These are phyloP conservation scores for Catagonus wagneri DNA, from an alignment of 2,113 vertebrate genomes.

Conservation along the genomic window DNA sequence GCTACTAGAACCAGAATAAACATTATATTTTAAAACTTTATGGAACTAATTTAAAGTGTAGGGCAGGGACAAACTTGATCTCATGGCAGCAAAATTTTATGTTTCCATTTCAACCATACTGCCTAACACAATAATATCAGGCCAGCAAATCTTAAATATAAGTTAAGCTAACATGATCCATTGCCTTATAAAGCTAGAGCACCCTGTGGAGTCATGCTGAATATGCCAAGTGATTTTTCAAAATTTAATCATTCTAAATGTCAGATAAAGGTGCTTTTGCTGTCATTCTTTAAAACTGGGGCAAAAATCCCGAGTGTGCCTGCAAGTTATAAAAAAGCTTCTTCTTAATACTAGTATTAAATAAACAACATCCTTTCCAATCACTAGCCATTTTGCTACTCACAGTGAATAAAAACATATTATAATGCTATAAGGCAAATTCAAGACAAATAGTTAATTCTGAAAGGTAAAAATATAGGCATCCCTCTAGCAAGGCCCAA, in stretches of 20 bases:
- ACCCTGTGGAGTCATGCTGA: slow-evolving; percentile 89
- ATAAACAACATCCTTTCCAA: slow-evolving; percentile 75
- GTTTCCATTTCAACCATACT: slow-evolving; percentile 88
- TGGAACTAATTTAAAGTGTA: slow-evolving; percentile 86
- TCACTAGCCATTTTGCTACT: slow-evolving; percentile 70
- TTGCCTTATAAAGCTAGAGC: slow-evolving; percentile 88
- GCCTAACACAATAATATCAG: slow-evolving; percentile 89
- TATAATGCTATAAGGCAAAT: slow-evolving; percentile 66
- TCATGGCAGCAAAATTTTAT: slow-evolving; percentile 87
- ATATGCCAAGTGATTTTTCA: slow-evolving; percentile 90
- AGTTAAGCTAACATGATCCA: slow-evolving; percentile 91
- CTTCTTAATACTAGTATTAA: slow-evolving; percentile 84
- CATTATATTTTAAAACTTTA: slow-evolving; percentile 86
- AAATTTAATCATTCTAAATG: slow-evolving; percentile 95
- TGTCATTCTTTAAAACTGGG: slow-evolving; percentile 91
- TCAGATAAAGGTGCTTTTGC: slow-evolving; percentile 92
- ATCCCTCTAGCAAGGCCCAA: slow-evolving; percentile 60
- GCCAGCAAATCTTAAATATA: slow-evolving; percentile 88
- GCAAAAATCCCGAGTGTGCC: slow-evolving; percentile 75
- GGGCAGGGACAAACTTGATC: slow-evolving; percentile 86
- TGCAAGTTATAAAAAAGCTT: slow-evolving; percentile 89
- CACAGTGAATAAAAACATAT: slow-evolving; percentile 69
- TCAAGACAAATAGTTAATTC: slow-evolving; percentile 66
- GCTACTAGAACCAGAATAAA: slow-evolving; percentile 76
- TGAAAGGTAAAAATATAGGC: slow-evolving; percentile 64